A percentile compares a stretch with the other conserved stretches of the same genome.
phyloP scores from a whole-genome alignment of 2,113 vertebrate genomes.

The Petaurus breviceps region DNA sequence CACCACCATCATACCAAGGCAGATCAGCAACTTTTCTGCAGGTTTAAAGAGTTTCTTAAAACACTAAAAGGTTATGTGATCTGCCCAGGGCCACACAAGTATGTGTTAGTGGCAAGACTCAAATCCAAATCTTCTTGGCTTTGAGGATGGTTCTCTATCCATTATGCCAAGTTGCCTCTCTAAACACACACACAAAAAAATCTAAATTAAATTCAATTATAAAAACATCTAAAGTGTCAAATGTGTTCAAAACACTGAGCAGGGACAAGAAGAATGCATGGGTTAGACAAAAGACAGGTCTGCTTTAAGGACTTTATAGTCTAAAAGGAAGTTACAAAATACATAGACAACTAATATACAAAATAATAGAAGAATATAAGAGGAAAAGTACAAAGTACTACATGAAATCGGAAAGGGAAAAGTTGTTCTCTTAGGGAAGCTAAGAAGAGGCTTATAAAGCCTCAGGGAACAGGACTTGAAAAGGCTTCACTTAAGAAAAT shows the following conservation, averaged over 20 bases:
- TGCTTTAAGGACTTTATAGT: background rate
- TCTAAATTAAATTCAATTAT: background rate
- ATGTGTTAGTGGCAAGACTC: no score
- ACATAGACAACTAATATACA: background rate
- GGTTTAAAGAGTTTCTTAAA: conserved; percentile 5
- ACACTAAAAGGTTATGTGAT: conserved; percentile 14
- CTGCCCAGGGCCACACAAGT: no score
- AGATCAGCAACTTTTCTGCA: background rate
- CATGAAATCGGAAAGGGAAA: background rate
- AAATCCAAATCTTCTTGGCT: no score
- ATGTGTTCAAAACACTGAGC: background rate
- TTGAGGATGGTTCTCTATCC: background rate
- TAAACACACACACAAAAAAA: background rate
- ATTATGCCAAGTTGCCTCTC: background rate
- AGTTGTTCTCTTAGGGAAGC: background rate
- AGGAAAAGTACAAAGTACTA: background rate
- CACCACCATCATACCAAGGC: conserved; percentile 33
- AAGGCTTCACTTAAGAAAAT: no score
- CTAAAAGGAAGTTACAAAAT: background rate
- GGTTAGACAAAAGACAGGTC: background rate
- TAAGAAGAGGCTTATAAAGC: no score
- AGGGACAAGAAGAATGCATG: background rate
- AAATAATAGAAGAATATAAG: background rate
- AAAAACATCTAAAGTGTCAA: background rate
- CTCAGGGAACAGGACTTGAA: no score